phyloP scores from a whole-genome alignment of 2,797 vertebrate genomes.

The Ptychobarbus kaznakovi region DNA sequence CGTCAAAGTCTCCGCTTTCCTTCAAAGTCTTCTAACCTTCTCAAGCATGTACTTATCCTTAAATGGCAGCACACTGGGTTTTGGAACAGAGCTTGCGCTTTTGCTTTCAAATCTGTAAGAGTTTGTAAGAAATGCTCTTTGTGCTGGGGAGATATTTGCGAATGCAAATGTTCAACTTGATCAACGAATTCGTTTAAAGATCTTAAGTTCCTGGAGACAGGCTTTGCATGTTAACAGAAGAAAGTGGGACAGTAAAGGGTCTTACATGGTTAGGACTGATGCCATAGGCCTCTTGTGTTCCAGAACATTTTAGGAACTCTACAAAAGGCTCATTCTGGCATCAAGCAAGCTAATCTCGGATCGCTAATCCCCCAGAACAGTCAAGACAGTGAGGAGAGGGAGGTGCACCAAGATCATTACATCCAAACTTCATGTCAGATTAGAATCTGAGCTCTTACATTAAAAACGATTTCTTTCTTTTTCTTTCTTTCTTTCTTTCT shows the following conservation, averaged over 20 bases:
- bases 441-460: conserved; percentile 65
- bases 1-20: neutral
- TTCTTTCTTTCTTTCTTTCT: conserved; percentile 59
- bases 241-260: conserved; percentile 80
- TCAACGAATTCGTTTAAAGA: neutral
- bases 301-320: conserved; percentile 83
- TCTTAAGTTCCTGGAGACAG: conserved; percentile 29
- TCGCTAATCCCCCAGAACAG: conserved; percentile 77
- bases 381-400: conserved; percentile 82
- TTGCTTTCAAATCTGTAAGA: conserved; percentile 24
- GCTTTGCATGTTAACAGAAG: neutral
- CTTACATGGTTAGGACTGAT: conserved; percentile 85
- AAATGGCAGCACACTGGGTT: neutral
- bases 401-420: conserved; percentile 75
- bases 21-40: neutral
- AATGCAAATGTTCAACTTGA: conserved; percentile 1
- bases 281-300: conserved; percentile 84
- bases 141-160: neutral
- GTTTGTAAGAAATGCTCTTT: conserved; percentile 12
- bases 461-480: conserved; percentile 64
- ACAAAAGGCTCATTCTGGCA: conserved; percentile 77
- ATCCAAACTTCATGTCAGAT: conserved; percentile 74
- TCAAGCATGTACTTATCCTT: neutral
- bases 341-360: conserved; percentile 75
- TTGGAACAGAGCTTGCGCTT: conserved; percentile 27